These are phyloP conservation scores for Dicranocentrus wangi DNA, from an alignment of 2,888 invertebrate genomes.

Conservation along the genomic window DNA sequence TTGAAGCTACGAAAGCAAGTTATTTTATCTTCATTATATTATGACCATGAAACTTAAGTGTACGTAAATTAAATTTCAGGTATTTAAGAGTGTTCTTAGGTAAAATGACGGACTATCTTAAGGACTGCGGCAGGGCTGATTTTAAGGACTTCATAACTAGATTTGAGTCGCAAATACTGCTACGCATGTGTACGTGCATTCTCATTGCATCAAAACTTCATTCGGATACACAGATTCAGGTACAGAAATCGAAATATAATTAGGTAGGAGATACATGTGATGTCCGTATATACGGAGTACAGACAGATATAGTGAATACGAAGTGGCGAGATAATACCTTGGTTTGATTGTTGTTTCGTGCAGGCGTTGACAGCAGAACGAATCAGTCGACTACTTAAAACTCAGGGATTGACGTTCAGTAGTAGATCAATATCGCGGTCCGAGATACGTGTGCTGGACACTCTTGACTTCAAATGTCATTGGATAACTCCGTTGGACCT, in stretches of 20 bases:
- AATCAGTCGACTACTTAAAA: neutral
- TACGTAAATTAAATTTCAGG: constrained; percentile 4
- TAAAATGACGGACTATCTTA: neutral
- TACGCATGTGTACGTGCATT: constrained; percentile 48
- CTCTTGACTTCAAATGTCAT: constrained; percentile 33
- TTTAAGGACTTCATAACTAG: constrained; percentile 2
- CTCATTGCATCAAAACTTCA: constrained; percentile 51
- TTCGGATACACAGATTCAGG: constrained; percentile 37
- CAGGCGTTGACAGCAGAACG: constrained; percentile 13
- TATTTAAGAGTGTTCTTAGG: constrained; percentile 20
- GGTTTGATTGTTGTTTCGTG: no score
- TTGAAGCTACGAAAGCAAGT: neutral
- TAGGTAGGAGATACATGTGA: neutral
- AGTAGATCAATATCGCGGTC: constrained; percentile 4
- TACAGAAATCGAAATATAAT: constrained; percentile 7
- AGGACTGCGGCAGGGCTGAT: neutral
- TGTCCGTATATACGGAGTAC: no score
- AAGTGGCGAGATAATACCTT: no score
- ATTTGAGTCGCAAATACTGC: constrained; percentile 35
- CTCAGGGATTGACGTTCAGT: constrained; percentile 5
- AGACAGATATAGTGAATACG: no score
- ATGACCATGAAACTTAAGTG: neutral
- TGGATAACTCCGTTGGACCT: constrained; percentile 41
- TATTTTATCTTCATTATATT: neutral
- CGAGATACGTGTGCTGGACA: constrained; percentile 39